Evolutionary conservation across 2,797 vertebrate species (phyloP), one percentile per base, ranked within the genome.

Genomic region (Eulemur coronatus): DNA sequence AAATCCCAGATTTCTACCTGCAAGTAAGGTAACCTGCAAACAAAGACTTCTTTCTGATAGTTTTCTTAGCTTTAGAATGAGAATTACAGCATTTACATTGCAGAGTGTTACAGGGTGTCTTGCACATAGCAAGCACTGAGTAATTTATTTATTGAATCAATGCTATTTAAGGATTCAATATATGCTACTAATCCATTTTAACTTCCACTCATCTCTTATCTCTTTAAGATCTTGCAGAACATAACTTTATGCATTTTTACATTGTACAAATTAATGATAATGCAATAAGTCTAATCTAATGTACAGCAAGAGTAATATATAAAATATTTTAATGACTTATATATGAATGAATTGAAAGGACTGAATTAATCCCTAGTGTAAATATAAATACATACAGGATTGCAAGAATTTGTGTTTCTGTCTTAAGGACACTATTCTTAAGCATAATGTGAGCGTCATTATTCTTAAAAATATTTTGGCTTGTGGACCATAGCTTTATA

Each of bases 401-500:
- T 50, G 18, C 4, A 91, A 84, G n/a, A 87, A 61, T 79, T 35
- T 17, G 5, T 33, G 6, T 28, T 30, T 28, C 13, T 59, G 2
- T 84, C 26, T 28, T 38, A 35, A 88, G n/a, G 50, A 84, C 48
- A 18, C 6, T 72, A 8, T 46, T 73, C 2, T 13, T 57, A 61
- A 50, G 24, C 57, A 46, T 13, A 75, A 50, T 15, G 12, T 67
- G 26, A 88, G 1, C 3, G 3, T 93, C 22, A 70, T 82, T 61
- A 86, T 67, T n/a, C 33, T 92, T 86, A 70, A 95, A 48, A 84
- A 84, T 90, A 93, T 52, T 86, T 85, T 76, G 30, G 5, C 11
- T 35, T 65, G 4, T 50, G 20, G 13, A 80, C 14, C 30, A 90
- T 14, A 85, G 10, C 7, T 88, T 94, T 91, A 33, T 88, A 69